Base-by-base conservation (phyloP, 2,888 invertebrate species). In the Ochropacha duplaris region DNA sequence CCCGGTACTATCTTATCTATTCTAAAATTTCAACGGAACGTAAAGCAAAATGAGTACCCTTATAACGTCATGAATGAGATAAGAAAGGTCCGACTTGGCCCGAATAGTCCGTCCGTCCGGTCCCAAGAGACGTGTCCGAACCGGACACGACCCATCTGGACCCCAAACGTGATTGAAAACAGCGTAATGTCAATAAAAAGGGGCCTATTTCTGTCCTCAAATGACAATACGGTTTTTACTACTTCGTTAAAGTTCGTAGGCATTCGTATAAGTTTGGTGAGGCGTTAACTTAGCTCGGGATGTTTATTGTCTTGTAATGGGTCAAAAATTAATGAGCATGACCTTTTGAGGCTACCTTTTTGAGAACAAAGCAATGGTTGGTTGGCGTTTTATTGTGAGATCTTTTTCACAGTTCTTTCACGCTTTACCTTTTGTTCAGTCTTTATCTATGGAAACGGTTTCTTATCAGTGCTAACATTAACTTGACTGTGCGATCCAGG, bases 121-220 rank as follows among this genome's bases (percentile, higher is more conserved):
- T 51, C 56, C 44, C 55, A n/a, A 22, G 54, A 22, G 50, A 24
- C n/a, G 49, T 44, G 34, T 49, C 57, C 57, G 52, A 44, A n/a
- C 22, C 34, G 49, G 55, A 52, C 52, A 12, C 34, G 59, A 55
- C 56, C 58, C 51, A 59, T 61, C 62, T 61, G 61, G 57, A 57
- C 56, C 54, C 61, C 39, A 54, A 62, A 56, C 61, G 62, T 59
- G 66, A 65, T 68, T 60, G 60, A 65, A 66, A 67, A 68, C 55
- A 57, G 62, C 54, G 52, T 56, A 57, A 57, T 55, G 57, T 39
- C 58, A 51, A 58, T 57, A 19, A 51, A 58, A 56, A 54, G 26
- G 22, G 54, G 31, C 57, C 57, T 60, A 61, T 59, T 58, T 31
- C 22, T 19, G 19, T 31, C 31, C 31, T 14, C 31, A 31, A 31